Evolutionary conservation across 2,113 vertebrate genomes (phyloP), one percentile per base, ranked within the genome.

Genomic region (Campylorhamphus procurvoides): DNA sequence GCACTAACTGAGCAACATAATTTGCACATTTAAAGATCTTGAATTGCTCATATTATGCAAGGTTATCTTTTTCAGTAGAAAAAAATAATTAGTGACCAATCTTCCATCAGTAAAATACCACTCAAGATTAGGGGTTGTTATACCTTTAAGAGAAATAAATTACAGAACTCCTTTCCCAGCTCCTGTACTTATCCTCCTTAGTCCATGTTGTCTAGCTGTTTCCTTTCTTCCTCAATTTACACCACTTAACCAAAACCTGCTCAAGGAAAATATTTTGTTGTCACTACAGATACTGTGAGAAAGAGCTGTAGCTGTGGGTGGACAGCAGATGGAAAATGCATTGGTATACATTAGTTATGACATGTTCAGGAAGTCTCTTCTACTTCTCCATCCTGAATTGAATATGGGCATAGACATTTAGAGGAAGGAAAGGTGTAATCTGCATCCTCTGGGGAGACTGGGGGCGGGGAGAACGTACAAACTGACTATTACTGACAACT

Each of bases 401-500:
- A 85, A 12, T 40, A 64, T 4, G 17, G 59, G 46, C 23, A 63
- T 13, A 79, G 50, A 46, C 20, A 3, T 68, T 46, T 29, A 55
- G 72, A 93, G 59, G 68, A 96, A 94, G 76, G 63, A 92, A 88
- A 93, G 83, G 82, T 93, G 79, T 69, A 93, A 91, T 85, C 58
- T 68, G 31, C 72, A 49, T 73, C 77, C 76, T 53, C n/a, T n/a
- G 18, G 49, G 62, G 56, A 84, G 46, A 49, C 49, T 55, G 18
- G 49, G 46, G 58, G n/a, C 12, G 9, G 59, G 27, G 8, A 29
- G 6, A 73, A 33, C 18, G 47, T 31, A 85, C 55, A 92, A 69
- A 80, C 37, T 59, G 50, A 58, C 73, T 78, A 39, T 82, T 72
- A 76, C 63, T 88, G 63, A 66, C 75, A 91, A 69, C 88, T 27